These are phyloP conservation scores for Dermolepida albohirtum DNA, from an alignment of 2,888 invertebrate genomes.

Conservation along the genomic window DNA sequence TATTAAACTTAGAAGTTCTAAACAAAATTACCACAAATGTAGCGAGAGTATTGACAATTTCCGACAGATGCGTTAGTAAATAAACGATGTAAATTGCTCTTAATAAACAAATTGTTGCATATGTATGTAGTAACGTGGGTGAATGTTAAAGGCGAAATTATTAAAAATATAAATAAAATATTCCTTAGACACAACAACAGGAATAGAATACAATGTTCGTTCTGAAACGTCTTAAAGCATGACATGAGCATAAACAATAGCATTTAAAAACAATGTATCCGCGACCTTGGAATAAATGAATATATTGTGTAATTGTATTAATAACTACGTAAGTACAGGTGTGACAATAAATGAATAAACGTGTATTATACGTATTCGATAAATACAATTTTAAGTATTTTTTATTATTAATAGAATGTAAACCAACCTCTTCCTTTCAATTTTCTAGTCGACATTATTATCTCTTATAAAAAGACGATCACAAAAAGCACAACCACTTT, in stretches of 20 bases:
- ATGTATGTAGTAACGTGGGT: not conserved
- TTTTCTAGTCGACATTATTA: slow-evolving; percentile 28
- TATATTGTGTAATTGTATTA: slow-evolving; percentile 10
- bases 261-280: slow-evolving; percentile 29
- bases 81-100: slow-evolving; percentile 7
- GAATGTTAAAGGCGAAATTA: not conserved
- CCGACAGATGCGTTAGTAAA: not conserved
- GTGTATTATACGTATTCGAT: not conserved
- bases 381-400: not conserved
- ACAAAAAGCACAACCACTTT: slow-evolving; percentile 23
- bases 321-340: slow-evolving; percentile 15
- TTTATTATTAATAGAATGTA: slow-evolving; percentile 2
- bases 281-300: slow-evolving; percentile 31
- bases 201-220: no score
- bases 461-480: not conserved
- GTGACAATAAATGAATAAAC: slow-evolving; percentile 14
- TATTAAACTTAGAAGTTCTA: no score
- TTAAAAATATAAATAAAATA: slow-evolving; percentile 7
- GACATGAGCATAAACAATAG: slow-evolving; percentile 16
- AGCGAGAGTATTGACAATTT: no score
- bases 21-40: no score
- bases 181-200: not conserved
- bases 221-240: not conserved
- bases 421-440: slow-evolving; percentile 29
- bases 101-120: slow-evolving; percentile 12